Evolutionary conservation across 2,797 vertebrate genomes (phyloP), one percentile per base, ranked within the genome.

Genomic region (Chaetophractus vellerosus): DNA sequence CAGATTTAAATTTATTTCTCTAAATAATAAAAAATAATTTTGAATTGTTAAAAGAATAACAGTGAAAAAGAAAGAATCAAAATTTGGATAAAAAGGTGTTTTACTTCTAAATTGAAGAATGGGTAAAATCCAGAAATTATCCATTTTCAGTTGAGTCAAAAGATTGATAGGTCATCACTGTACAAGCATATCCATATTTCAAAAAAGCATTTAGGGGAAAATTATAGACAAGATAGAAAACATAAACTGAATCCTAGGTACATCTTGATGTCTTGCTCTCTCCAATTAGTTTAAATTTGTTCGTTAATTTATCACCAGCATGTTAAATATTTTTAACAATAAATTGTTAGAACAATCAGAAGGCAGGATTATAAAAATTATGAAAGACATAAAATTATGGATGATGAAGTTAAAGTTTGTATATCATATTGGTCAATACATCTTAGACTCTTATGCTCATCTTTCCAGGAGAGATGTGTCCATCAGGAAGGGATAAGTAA

Each of bases 311-410:
- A 79, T 88, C 21, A 41, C 6, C 79, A 12, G 52, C 50, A 23
- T n/a, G 71, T 63, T 69, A 55, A 63, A 68, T 33, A 18, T 18
- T 63, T 61, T 78, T 45, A 6, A 16, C 10, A 61, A 26, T 28
- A 83, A 45, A 52, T 79, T 63, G 41, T 36, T 66, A 75, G 33
- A 66, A 38, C 16, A 68, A 88, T 10, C 28, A 93, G 55, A 80
- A 14, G n/a, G 28, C 21, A 59, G 57, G 6, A 36, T 81, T 82
- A 61, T 45, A 23, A 59, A 78, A 76, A 63, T 64, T 33, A 38
- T 63, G 68, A 21, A 59, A 23, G 36, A 48, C 16, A 61, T 31
- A 38, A 68, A 15, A 3, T 69, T 26, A 41, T 26, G 59, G 8
- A 45, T 45, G 45, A 45, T 9, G 8, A 45, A 45, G 45, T 45